Conservation (phyloP, 2,888 invertebrate species). For the Pilophorus perplexus region DNA sequence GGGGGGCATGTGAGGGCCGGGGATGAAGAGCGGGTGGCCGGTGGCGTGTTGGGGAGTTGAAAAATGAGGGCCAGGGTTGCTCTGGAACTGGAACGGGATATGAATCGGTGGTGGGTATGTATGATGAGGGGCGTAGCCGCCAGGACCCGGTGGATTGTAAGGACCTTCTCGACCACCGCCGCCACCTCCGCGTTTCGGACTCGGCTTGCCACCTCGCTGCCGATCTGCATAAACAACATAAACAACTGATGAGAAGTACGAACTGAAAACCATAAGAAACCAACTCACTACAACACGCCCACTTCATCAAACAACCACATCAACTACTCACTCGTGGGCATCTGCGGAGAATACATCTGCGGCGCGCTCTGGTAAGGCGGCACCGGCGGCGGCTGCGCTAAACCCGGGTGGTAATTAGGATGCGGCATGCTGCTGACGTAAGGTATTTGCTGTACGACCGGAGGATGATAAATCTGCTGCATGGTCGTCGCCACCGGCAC, state of each 20-base stretch:
- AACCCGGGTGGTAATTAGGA: constrained; percentile 26
- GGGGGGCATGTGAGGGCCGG: neutral
- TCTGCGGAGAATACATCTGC: constrained; percentile 27
- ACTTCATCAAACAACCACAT: neutral
- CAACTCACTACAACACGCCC: neutral
- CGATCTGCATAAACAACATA: constrained; percentile 11
- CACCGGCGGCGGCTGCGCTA: constrained; percentile 15
- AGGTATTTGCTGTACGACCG: constrained; percentile 37
- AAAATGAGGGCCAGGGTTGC: constrained; percentile 19
- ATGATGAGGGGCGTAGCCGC: constrained; percentile 7
- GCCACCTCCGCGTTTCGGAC: constrained; percentile 34
- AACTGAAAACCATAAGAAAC: neutral
- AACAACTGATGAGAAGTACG: neutral
- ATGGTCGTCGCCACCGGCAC: constrained; percentile 41
- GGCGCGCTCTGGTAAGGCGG: constrained; percentile 25
- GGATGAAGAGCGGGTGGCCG: constrained; percentile 38
- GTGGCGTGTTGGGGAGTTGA: constrained; percentile 42
- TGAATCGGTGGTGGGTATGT: neutral
- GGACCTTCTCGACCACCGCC: neutral
- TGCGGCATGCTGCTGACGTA: constrained; percentile 36
- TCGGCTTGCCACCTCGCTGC: constrained; percentile 39
- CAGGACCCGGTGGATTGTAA: neutral
- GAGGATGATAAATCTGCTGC: constrained; percentile 42
- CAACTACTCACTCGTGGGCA: constrained; percentile 8
- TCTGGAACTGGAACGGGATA: constrained; percentile 24